Base-by-base conservation (phyloP, 2,888 invertebrate genomes). In the Ormia ochracea region DNA sequence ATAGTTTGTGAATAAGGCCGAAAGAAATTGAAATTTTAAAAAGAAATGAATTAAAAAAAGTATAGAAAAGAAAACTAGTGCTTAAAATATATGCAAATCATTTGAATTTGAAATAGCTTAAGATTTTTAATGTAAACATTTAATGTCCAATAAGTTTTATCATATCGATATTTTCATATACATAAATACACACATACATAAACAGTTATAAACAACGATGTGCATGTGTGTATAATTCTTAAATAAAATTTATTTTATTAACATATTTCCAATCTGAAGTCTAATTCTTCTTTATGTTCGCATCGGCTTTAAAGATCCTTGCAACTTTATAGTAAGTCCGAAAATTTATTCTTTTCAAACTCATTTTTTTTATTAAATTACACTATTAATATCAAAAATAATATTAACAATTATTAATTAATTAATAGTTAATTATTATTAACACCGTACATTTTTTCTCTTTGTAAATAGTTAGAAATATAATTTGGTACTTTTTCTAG, bases 121-220 rank as follows among this genome's bases (percentile, higher is more conserved):
- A n/a, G n/a, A n/a, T 69, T 61, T 50, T 50, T 14, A 70, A 48
- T 41, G 23, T 41, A 33, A 58, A 69, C 26, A 48, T 65, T 74
- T 76, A n/a, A n/a, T n/a, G 14, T 52, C 10, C 43, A 43, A 59
- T 72, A 76, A 76, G 72, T 72, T 72, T 76, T 76, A 72, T 75
- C 72, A 61, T 61, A 65, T 41, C 41, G 7, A 61, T 38, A 31
- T 56, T 45, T 36, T 10, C 6, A 66, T 63, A 65, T 10, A 61
- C 9, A 59, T 26, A 56, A 14, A 28, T 19, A 43, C 10, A 43
- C 10, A 19, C 9, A 19, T 43, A 21, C 10, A 45, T 54, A 54
- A 9, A 7, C 12, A 54, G 17, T 21, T 21, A 41, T 26, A 58
- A n/a, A n/a, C n/a, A n/a, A n/a, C n/a, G n/a, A n/a, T n/a, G n/a